Conservation (phyloP, 2,113 vertebrate genomes). For the Bubo scandiacus region DNA sequence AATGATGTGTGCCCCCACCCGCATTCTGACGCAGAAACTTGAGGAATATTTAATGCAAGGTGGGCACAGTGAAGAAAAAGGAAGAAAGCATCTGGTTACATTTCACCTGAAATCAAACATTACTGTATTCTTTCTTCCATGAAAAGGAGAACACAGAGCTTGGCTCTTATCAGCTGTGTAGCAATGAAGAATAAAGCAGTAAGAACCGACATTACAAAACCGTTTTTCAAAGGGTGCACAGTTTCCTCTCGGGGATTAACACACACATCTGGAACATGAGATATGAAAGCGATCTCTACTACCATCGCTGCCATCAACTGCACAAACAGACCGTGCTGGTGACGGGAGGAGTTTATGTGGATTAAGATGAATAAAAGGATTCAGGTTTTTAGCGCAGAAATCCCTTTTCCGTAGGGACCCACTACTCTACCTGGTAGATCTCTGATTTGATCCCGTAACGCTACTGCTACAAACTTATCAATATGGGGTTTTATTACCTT, state of each 20-base stretch:
- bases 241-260: not conserved
- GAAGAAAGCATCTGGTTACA: not conserved
- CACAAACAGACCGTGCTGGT: not conserved
- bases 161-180: not conserved
- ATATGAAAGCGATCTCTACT: accelerated
- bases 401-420: not conserved
- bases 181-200: not conserved
- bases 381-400: not conserved
- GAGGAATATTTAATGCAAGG: not conserved
- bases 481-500: not conserved
- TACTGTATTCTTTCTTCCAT: too few relatives aligned
- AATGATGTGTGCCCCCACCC: accelerated
- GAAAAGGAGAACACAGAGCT: not conserved
- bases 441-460: not conserved
- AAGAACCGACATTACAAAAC: not conserved
- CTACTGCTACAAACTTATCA: not conserved
- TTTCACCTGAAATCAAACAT: not conserved
- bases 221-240: not conserved
- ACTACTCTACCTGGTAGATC: not conserved
- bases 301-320: not conserved
- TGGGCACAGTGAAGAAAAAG: too few relatives aligned
- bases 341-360: accelerated
- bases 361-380: not conserved
- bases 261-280: not conserved
- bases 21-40: not conserved